These are phyloP conservation scores for Phortica magna DNA, from an alignment of 2,888 invertebrate species.

Conservation along the genomic window DNA sequence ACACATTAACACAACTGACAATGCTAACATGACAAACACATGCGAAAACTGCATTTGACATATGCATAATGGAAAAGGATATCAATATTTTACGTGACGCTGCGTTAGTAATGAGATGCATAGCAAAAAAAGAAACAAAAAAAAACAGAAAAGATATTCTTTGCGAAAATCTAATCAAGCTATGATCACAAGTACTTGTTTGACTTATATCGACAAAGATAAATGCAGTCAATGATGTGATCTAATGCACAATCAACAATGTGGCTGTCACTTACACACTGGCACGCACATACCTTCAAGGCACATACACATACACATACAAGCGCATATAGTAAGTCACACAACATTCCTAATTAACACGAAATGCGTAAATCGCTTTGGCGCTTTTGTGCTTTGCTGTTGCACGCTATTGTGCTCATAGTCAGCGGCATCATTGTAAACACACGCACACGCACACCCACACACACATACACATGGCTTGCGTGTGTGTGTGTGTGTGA, in stretches of 20 bases:
- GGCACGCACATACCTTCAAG: constrained; percentile 32
- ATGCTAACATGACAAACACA: no score
- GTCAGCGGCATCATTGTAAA: not conserved
- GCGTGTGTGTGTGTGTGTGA: not conserved
- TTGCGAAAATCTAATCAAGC: not conserved
- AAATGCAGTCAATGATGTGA: no score
- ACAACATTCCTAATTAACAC: constrained; percentile 53
- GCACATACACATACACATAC: constrained; percentile 51
- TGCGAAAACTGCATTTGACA: no score
- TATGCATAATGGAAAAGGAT: no score
- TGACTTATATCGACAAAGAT: not conserved
- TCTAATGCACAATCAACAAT: not conserved
- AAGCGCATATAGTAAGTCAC: constrained; percentile 12
- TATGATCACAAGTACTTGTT: not conserved
- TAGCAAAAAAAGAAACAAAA: not conserved
- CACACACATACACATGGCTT: not conserved
- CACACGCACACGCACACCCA: constrained; percentile 22
- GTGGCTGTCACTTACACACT: not conserved
- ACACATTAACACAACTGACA: no score
- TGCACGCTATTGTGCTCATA: constrained; percentile 55
- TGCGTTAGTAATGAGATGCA: not conserved
- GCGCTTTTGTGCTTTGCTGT: constrained; percentile 55
- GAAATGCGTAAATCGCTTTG: constrained; percentile 60
- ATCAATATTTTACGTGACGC: no score
- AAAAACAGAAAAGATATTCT: not conserved